These are phyloP conservation scores for Drosophila borborema DNA, from an alignment of 2,888 invertebrate species.

Conservation along the genomic window DNA sequence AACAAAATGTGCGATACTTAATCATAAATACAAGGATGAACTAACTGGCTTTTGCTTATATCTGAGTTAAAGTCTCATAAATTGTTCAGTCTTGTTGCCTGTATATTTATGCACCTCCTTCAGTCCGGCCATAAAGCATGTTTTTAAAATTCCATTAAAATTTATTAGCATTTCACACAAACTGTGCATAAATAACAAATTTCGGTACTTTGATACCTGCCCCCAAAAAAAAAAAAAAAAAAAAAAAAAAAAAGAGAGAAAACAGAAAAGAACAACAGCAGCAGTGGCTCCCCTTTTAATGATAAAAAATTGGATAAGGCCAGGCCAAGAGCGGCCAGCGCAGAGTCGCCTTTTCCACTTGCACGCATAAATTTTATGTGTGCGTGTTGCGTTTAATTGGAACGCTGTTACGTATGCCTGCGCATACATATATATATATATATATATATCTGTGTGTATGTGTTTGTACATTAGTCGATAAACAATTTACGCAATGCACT, in stretches of 20 bases:
- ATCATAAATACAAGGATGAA: slow-evolving; percentile 3
- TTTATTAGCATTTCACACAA: slow-evolving; percentile 81
- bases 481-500: slow-evolving; percentile 71
- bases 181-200: slow-evolving; percentile 74
- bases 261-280: background rate
- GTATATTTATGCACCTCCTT: slow-evolving; percentile 41
- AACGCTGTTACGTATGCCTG: slow-evolving; percentile 2
- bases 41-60: background rate
- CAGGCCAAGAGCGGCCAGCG: slow-evolving; percentile 23
- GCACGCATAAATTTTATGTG: slow-evolving; percentile 47
- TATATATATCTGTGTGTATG: background rate
- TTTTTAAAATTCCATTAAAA: slow-evolving; percentile 81
- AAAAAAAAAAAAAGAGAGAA: background rate
- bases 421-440: too few species aligned
- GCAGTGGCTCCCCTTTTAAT: slow-evolving; percentile 35
- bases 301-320: slow-evolving; percentile 63
- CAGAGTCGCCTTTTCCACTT: background rate
- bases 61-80: background rate
- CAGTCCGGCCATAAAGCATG: slow-evolving; percentile 65
- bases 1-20: slow-evolving; percentile 27
- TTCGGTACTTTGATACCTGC: slow-evolving; percentile 64
- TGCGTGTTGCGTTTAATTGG: slow-evolving; percentile 63
- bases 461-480: slow-evolving; percentile 47
- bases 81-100: slow-evolving; percentile 8
- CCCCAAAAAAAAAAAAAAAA: background rate